Percentiles rank a stretch among this genome's conserved stretches.
These are phyloP conservation scores for Schlechtendalia chinensis DNA, from an alignment of 1,140 invertebrate species.

Conservation along the genomic window DNA sequence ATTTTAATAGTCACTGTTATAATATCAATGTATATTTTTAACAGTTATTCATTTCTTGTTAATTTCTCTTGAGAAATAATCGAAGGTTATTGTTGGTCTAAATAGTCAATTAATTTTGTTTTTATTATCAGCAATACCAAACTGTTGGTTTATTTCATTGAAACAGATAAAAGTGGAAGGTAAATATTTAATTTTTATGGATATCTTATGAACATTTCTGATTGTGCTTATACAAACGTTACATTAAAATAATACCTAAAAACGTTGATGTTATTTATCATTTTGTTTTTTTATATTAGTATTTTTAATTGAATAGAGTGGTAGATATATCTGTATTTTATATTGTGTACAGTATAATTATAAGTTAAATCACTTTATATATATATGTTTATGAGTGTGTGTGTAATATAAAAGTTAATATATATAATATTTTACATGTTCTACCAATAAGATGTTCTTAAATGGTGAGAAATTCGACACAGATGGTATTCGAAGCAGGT, in stretches of 20 bases:
- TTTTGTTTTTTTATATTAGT: not conserved
- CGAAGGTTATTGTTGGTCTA: not conserved
- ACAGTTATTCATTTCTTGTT: constrained; percentile 13
- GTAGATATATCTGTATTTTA: not conserved
- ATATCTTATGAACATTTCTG: not conserved
- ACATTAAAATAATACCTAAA: no score
- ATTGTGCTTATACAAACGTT: not conserved
- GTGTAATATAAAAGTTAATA: no score
- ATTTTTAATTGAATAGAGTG: no score
- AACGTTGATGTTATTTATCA: constrained; percentile 6
- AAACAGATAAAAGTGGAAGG: not conserved
- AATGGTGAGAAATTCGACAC: no score
- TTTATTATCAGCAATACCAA: not conserved
- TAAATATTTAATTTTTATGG: not conserved
- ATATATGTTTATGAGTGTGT: no score
- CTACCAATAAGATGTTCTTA: no score
- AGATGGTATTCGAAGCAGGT: no score
- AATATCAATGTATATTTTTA: not conserved
- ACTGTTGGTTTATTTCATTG: not conserved
- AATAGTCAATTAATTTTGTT: constrained; percentile 10
- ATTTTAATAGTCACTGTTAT: not conserved
- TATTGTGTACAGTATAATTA: not conserved
- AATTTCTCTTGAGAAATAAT: not conserved
- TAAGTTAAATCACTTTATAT: not conserved
- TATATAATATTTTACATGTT: no score